A percentile compares a stretch with the other conserved stretches of the same genome.
These are phyloP conservation scores for Cygnus atratus DNA, from an alignment of 2,113 vertebrate species.

Conservation along the genomic window DNA sequence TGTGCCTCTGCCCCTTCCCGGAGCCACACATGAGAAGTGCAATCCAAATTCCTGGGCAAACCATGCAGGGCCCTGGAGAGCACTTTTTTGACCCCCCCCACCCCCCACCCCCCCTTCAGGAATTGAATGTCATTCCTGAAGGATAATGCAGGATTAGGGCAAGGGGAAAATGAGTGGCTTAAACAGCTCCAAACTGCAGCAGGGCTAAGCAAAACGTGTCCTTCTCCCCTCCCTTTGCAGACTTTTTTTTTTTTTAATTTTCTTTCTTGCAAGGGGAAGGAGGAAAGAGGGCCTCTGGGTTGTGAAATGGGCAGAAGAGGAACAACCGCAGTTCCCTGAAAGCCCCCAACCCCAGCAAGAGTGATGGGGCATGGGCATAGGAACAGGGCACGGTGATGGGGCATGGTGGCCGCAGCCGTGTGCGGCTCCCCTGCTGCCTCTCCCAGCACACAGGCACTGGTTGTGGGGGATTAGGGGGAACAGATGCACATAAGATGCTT, in stretches of 20 bases:
- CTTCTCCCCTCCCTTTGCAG: not conserved
- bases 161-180: slow-evolving; percentile 56
- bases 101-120: slow-evolving; percentile 4
- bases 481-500: slow-evolving; percentile 77
- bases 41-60: slow-evolving; percentile 55
- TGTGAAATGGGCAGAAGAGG: slow-evolving; percentile 1
- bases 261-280: not conserved
- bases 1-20: slow-evolving; percentile 20
- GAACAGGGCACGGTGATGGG: not conserved
- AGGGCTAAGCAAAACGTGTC: not conserved
- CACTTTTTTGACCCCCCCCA: not conserved
- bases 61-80: slow-evolving; percentile 27
- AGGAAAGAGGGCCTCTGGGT: slow-evolving; percentile 7
- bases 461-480: slow-evolving; percentile 72
- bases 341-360: not conserved
- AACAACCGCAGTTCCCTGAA: not conserved
- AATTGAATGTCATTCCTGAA: slow-evolving; percentile 48
- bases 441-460: slow-evolving; percentile 48
- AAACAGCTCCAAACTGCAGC: not conserved
- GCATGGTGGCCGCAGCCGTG: not conserved
- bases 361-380: not conserved
- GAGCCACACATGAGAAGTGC: slow-evolving; percentile 29
- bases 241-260: not conserved
- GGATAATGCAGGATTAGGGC: slow-evolving; percentile 58
- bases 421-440: not conserved